Percentiles rank a stretch among this genome's conserved stretches.
Conservation (phyloP, 2,113 vertebrate genomes). For the Prochilodus magdalenae region DNA sequence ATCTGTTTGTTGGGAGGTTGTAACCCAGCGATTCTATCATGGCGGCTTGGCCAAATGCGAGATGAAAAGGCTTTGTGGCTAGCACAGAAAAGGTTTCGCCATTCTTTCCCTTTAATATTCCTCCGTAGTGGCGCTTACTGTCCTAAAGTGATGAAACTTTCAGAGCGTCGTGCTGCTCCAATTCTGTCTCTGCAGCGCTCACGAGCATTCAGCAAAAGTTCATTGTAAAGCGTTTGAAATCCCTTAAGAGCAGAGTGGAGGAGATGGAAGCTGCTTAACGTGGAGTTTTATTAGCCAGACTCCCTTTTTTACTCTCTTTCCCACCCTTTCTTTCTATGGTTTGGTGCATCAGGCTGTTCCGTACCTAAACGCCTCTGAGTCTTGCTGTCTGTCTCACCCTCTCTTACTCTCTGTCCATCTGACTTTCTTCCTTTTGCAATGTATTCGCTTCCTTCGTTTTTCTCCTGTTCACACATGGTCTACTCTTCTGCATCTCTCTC, state of each 20-base stretch:
- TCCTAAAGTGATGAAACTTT: conserved; percentile 77
- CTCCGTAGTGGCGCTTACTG: conserved; percentile 18
- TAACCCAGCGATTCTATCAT: neutral
- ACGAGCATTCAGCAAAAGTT: conserved; percentile 32
- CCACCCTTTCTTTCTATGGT: neutral
- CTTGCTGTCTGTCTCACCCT: conserved; percentile 4
- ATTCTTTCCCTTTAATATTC: conserved; percentile 29
- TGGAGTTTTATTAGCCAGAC: conserved; percentile 80
- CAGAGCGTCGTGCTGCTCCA: conserved; percentile 70
- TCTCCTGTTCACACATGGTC: neutral
- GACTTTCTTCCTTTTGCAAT: neutral
- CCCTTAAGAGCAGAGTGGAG: conserved; percentile 47
- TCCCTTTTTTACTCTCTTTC: conserved; percentile 50
- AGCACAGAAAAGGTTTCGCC: conserved; percentile 7
- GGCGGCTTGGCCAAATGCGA: neutral
- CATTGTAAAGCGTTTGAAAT: conserved; percentile 37
- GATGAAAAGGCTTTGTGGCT: conserved; percentile 33
- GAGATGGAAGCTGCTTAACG: conserved; percentile 56
- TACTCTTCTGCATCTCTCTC: conserved; percentile 54
- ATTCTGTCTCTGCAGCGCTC: conserved; percentile 70
- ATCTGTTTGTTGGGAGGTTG: neutral
- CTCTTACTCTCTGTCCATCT: neutral
- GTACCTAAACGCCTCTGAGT: neutral
- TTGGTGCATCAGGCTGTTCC: neutral
- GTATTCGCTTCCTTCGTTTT: too few species aligned